A percentile compares a stretch with the other conserved stretches of the same genome.
Evolutionary conservation across 2,797 vertebrate genomes (phyloP).

Genomic region (Rachycentron canadum): DNA sequence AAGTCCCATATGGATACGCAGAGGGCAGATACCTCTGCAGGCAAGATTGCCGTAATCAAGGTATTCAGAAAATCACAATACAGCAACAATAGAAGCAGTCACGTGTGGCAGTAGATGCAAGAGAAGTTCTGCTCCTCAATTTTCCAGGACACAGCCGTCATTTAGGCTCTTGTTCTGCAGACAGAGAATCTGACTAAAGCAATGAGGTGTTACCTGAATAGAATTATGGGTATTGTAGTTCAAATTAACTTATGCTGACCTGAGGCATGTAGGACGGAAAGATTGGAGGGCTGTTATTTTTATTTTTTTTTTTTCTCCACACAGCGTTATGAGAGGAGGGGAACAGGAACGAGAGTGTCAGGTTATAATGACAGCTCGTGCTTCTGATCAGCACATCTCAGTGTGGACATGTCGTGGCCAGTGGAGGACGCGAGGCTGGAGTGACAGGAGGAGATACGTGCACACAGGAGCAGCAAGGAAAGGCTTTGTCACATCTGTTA

Average conservation of each 20-base stretch:
- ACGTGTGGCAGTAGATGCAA: conserved; percentile 71
- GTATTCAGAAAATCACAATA: conserved; percentile 77
- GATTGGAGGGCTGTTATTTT: conserved; percentile 34
- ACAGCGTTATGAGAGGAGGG: conserved; percentile 23
- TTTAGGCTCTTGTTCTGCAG: conserved; percentile 67
- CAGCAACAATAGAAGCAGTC: conserved; percentile 77
- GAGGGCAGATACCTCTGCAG: conserved; percentile 70
- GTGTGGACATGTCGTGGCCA: conserved; percentile 71
- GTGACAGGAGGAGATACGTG: conserved; percentile 71
- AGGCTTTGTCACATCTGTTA: conserved; percentile 73
- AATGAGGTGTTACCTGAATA: conserved; percentile 61
- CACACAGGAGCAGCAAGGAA: conserved; percentile 51
- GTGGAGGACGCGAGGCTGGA: conserved; percentile 65
- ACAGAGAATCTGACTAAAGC: conserved; percentile 58
- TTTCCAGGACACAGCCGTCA: conserved; percentile 77
- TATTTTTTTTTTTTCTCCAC: conserved; percentile 29
- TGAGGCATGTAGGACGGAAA: not conserved
- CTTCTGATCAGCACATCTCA: conserved; percentile 81
- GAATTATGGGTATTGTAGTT: conserved; percentile 69
- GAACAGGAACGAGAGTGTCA: conserved; percentile 65
- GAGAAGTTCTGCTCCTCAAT: conserved; percentile 75
- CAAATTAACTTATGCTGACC: conserved; percentile 38
- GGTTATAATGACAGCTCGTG: conserved; percentile 68
- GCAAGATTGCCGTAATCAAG: conserved; percentile 69
- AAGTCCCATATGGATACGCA: conserved; percentile 59